phyloP scores from a whole-genome alignment of 2,797 vertebrate species.

The Phoeniculus purpureus region DNA sequence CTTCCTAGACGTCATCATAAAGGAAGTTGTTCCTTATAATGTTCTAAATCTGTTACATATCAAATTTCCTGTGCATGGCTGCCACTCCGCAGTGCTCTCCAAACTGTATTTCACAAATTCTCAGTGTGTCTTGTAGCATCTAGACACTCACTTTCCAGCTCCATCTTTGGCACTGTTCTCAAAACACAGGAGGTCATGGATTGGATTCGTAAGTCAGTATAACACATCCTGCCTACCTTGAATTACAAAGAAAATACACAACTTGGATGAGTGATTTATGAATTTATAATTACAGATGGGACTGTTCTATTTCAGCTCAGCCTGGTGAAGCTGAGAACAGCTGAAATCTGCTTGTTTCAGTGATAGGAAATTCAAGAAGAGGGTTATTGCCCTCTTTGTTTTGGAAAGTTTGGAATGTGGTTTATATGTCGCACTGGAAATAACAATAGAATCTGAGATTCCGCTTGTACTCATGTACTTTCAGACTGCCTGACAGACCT shows the following conservation, averaged over 20 bases:
- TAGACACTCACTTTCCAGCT: constrained; percentile 6
- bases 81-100: neutral
- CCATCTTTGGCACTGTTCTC: constrained; percentile 29
- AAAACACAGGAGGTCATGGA: constrained; percentile 56
- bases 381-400: constrained; percentile 29
- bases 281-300: constrained; percentile 16
- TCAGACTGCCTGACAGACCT: neutral
- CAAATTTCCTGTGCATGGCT: constrained; percentile 67
- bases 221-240: constrained; percentile 64
- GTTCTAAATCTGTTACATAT: constrained; percentile 73
- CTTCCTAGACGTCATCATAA: constrained; percentile 78
- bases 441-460: constrained; percentile 16
- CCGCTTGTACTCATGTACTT: neutral
- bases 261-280: constrained; percentile 2
- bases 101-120: constrained; percentile 23
- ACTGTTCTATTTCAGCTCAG: constrained; percentile 21
- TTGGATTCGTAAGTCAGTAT: constrained; percentile 34
- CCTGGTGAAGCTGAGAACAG: constrained; percentile 10
- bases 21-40: constrained; percentile 76
- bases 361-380: constrained; percentile 37
- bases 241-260: constrained; percentile 46
- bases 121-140: neutral
- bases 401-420: constrained; percentile 31
- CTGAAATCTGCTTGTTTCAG: constrained; percentile 36
- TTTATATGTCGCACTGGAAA: constrained; percentile 20